These are phyloP conservation scores for Cebuella pygmaea DNA, from an alignment of 2,797 vertebrate species.

Conservation along the genomic window DNA sequence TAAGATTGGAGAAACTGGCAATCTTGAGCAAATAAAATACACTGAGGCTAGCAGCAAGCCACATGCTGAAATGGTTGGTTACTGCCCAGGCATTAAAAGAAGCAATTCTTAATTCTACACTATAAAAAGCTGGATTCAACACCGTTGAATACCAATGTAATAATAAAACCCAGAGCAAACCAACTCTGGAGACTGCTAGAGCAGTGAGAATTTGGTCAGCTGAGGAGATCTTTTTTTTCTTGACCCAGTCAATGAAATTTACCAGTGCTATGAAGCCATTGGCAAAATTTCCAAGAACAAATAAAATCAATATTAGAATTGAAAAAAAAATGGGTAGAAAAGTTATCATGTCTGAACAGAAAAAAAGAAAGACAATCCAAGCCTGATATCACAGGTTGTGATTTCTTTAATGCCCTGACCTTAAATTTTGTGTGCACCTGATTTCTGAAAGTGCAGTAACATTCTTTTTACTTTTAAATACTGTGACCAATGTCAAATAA, in stretches of 20 bases:
- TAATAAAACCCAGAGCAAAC: background rate
- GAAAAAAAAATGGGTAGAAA: background rate
- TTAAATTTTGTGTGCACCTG: background rate
- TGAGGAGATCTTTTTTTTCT: background rate
- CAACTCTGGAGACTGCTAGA: background rate
- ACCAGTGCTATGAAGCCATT: conserved; percentile 16
- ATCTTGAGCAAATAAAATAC: conserved; percentile 60
- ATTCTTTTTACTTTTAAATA: background rate
- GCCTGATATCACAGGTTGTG: background rate
- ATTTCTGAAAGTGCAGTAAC: background rate
- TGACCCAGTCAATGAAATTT: background rate
- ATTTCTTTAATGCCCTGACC: background rate
- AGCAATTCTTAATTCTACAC: too few relatives aligned
- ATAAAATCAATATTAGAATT: background rate
- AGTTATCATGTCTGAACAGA: background rate
- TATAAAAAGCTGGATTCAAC: background rate
- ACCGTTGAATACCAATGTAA: too few relatives aligned
- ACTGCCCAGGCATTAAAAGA: background rate
- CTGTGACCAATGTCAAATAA: background rate
- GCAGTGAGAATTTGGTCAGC: background rate
- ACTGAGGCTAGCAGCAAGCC: conserved; percentile 12
- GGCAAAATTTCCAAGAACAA: background rate
- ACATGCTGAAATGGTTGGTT: conserved; percentile 19
- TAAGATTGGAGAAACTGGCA: conserved; percentile 7
- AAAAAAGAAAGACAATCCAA: background rate